phyloP scores from a whole-genome alignment of 53 echinoderm and acorn worm genomes.

The Holothuria scabra region DNA sequence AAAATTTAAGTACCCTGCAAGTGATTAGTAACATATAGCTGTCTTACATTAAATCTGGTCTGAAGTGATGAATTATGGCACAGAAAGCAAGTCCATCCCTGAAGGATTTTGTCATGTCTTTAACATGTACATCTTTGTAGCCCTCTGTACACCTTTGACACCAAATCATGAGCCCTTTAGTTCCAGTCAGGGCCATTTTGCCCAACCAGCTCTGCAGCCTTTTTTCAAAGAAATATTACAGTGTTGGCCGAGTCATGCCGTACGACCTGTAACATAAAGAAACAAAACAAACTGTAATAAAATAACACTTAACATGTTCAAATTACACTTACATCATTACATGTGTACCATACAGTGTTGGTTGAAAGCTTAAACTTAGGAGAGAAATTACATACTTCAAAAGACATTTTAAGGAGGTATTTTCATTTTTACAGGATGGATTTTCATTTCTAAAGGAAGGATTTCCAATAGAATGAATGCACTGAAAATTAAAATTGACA shows the following conservation, averaged over 20 bases:
- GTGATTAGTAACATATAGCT: not conserved
- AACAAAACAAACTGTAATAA: too few species aligned
- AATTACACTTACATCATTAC: too few species aligned
- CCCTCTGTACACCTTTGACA: constrained; percentile 80
- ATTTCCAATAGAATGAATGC: too few species aligned
- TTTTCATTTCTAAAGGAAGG: too few species aligned
- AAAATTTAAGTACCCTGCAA: too few species aligned
- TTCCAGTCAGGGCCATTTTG: constrained; percentile 88
- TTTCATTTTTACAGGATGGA: too few species aligned
- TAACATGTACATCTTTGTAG: constrained; percentile 85
- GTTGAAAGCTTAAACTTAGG: too few species aligned
- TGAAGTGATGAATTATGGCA: constrained; percentile 90
- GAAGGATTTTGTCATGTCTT: constrained; percentile 95
- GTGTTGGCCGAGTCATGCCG: not conserved
- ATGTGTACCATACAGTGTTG: too few species aligned
- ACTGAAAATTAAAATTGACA: too few species aligned
- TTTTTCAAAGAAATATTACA: not conserved
- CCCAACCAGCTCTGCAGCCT: not conserved
- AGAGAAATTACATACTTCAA: too few species aligned
- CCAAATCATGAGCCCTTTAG: constrained; percentile 93
- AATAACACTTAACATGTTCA: too few species aligned
- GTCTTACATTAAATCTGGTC: constrained; percentile 96
- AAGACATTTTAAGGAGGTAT: too few species aligned
- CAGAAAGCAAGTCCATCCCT: constrained; percentile 98
- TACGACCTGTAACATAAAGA: not conserved